Percentiles rank a stretch among this genome's conserved stretches.
These are phyloP conservation scores for Myotis brandtii DNA, from an alignment of 2,113 vertebrate genomes.

Conservation along the genomic window DNA sequence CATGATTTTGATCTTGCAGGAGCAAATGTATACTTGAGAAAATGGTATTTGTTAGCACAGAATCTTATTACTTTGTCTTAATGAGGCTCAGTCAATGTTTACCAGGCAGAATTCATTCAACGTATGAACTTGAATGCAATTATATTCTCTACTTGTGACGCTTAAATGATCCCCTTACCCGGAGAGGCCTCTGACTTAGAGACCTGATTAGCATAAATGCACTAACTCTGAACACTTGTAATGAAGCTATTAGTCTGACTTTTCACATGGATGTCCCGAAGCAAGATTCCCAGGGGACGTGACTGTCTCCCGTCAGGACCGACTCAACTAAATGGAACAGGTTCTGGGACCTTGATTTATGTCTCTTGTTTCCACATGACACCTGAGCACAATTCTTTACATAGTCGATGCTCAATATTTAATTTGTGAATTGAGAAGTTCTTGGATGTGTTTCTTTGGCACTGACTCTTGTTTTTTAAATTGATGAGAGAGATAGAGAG, in stretches of 20 bases:
- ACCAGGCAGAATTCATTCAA: constrained; percentile 64
- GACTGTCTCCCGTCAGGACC: neutral
- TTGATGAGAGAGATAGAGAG: neutral
- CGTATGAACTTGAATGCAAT: constrained; percentile 52
- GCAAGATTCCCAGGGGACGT: neutral
- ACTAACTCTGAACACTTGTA: constrained; percentile 4
- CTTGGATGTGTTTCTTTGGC: neutral
- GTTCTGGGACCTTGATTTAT: neutral
- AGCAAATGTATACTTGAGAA: constrained; percentile 62
- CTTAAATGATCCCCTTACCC: constrained; percentile 10
- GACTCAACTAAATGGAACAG: neutral
- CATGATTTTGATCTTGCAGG: constrained; percentile 61
- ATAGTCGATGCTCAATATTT: neutral
- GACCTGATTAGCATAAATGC: constrained; percentile 33
- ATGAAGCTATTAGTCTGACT: neutral
- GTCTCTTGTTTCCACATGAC: neutral
- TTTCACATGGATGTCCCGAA: neutral
- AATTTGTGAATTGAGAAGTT: constrained; percentile 12
- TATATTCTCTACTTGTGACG: constrained; percentile 26
- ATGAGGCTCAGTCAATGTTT: constrained; percentile 66
- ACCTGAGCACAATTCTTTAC: neutral
- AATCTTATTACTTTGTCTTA: constrained; percentile 72
- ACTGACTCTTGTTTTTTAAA: neutral
- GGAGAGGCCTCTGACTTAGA: constrained; percentile 27
- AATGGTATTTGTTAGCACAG: constrained; percentile 66